Evolutionary conservation across 1,140 invertebrate genomes (phyloP).

Genomic region (Chironomus tepperi): DNA sequence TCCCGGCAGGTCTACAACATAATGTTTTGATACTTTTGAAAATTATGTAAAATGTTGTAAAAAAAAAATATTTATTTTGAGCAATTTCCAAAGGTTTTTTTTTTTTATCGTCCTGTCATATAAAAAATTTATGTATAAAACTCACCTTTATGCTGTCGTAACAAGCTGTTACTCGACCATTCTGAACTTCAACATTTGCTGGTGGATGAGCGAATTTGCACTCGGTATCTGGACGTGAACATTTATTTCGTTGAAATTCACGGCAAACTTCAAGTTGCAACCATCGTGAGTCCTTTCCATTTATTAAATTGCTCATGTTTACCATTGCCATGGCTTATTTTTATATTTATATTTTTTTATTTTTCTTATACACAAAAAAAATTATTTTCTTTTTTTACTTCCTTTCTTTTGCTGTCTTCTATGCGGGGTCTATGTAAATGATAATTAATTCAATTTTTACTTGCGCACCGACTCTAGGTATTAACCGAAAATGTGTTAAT

Average conservation of each 20-base stretch:
- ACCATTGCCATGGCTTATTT: slow-evolving; percentile 70
- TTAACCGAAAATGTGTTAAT: slow-evolving; percentile 22
- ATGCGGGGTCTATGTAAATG: not conserved
- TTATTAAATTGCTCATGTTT: slow-evolving; percentile 93
- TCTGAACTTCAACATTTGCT: slow-evolving; percentile 98
- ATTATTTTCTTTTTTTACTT: not conserved
- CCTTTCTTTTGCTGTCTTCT: not conserved
- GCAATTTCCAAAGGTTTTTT: no score
- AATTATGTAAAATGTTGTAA: no score
- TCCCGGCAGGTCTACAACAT: no score
- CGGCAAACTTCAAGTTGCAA: slow-evolving; percentile 98
- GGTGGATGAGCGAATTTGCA: slow-evolving; percentile 99
- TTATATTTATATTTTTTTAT: not conserved
- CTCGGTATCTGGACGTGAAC: slow-evolving; percentile 94
- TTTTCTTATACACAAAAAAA: not conserved
- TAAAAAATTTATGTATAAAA: slow-evolving; percentile 28
- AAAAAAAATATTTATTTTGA: no score
- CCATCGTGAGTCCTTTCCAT: slow-evolving; percentile 99
- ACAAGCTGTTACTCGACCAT: slow-evolving; percentile 98
- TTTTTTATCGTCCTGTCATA: no score
- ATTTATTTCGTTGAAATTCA: slow-evolving; percentile 99
- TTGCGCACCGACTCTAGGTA: not conserved
- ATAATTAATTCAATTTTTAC: slow-evolving; percentile 22
- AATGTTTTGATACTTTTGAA: no score
- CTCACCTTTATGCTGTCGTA: slow-evolving; percentile 99